Conservation (phyloP, 2,113 vertebrate species). For the Anarhynchus alexandrinus region DNA sequence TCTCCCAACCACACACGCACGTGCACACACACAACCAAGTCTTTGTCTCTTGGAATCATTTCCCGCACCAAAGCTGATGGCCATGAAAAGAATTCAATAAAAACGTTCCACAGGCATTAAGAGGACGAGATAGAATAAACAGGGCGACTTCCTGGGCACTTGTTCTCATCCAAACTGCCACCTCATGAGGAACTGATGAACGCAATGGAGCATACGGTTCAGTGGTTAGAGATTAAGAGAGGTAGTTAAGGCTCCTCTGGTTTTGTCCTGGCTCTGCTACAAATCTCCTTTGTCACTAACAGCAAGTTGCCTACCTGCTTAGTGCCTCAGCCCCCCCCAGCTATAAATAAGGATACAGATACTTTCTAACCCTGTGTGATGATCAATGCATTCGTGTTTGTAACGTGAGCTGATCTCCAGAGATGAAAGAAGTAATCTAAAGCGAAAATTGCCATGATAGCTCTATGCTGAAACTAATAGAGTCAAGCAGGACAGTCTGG, state of each 20-base stretch:
- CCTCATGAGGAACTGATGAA: constrained; percentile 40
- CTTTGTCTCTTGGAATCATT: constrained; percentile 52
- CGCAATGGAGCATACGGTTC: neutral
- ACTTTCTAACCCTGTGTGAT: neutral
- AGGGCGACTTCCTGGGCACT: constrained; percentile 23
- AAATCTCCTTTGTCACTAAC: neutral
- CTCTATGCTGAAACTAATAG: constrained; percentile 11
- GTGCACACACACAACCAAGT: neutral
- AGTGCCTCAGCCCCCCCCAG: neutral
- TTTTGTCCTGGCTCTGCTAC: neutral
- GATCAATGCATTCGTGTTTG: neutral
- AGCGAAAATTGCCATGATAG: constrained; percentile 19
- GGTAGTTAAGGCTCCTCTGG: neutral
- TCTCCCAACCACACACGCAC: constrained; percentile 3
- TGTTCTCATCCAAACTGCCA: constrained; percentile 30
- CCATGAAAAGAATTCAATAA: constrained; percentile 24
- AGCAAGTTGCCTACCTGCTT: neutral
- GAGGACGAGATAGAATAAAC: neutral
- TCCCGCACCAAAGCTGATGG: constrained; percentile 33
- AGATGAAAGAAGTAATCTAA: neutral
- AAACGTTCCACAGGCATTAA: constrained; percentile 24
- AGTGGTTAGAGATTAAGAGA: neutral
- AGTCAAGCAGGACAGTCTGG: constrained; percentile 21
- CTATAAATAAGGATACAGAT: neutral
- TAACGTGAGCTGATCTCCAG: neutral